phyloP scores from a whole-genome alignment of 2,888 invertebrate genomes.

The Periphyllus acericola region DNA sequence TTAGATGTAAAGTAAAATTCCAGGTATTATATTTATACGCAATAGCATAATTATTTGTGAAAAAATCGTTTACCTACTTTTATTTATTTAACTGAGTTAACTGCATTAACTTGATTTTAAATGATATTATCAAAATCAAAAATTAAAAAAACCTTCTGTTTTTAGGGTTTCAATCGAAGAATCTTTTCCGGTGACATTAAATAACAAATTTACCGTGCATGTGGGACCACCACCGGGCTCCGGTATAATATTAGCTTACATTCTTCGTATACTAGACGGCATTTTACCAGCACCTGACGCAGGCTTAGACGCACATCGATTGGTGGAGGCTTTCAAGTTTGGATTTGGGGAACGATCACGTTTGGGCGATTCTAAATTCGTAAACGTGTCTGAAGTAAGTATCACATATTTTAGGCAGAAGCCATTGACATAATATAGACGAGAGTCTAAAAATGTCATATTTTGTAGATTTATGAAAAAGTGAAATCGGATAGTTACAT shows the following conservation, averaged over 20 bases:
- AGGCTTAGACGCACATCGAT: slow-evolving; percentile 75
- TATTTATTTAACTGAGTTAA: no score
- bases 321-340: slow-evolving; percentile 91
- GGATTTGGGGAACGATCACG: slow-evolving; percentile 87
- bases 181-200: slow-evolving; percentile 72
- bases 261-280: slow-evolving; percentile 82
- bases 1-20: no score
- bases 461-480: slow-evolving; percentile 50
- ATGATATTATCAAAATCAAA: no score
- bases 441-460: no score
- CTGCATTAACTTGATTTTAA: no score
- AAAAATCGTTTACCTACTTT: no score
- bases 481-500: slow-evolving; percentile 53
- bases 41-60: no score
- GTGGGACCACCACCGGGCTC: slow-evolving; percentile 88
- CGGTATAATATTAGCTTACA: slow-evolving; percentile 82
- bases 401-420: neutral
- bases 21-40: no score
- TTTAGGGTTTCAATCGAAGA: slow-evolving; percentile 75
- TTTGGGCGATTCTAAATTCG: slow-evolving; percentile 83
- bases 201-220: slow-evolving; percentile 74
- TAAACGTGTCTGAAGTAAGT: slow-evolving; percentile 76
- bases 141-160: slow-evolving; percentile 63
- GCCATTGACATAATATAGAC: no score
- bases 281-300: slow-evolving; percentile 69